phyloP scores from a whole-genome alignment of 2,888 invertebrate species.

The Trichacis sp. region DNA sequence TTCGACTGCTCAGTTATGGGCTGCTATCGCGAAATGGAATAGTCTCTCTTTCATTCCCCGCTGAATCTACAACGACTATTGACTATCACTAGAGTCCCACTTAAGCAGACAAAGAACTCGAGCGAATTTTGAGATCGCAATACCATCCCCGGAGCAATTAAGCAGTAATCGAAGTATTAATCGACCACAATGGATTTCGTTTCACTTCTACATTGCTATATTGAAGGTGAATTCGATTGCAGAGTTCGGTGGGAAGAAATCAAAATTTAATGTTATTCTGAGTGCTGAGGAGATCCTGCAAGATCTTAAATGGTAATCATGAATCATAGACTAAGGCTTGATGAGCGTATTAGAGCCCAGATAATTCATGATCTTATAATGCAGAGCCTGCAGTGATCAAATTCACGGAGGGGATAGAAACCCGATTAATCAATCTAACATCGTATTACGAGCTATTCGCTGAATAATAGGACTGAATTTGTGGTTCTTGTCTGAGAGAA shows the following conservation, averaged over 20 bases:
- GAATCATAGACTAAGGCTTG: constrained; percentile 38
- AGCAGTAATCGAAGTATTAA: too few relatives aligned
- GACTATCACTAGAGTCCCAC: background rate
- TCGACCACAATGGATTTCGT: too few relatives aligned
- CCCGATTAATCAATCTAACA: constrained; percentile 45
- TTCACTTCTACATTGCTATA: too few relatives aligned
- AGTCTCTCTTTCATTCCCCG: constrained; percentile 17
- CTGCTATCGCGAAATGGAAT: constrained; percentile 17
- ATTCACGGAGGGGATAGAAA: constrained; percentile 45
- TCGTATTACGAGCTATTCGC: constrained; percentile 2
- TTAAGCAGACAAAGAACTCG: background rate
- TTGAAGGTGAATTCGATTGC: too few relatives aligned
- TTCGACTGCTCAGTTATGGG: constrained; percentile 40
- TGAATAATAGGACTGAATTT: background rate
- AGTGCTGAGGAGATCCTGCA: constrained; percentile 8
- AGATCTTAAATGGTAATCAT: constrained; percentile 33
- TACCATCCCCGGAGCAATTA: too few relatives aligned
- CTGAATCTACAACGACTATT: constrained; percentile 3
- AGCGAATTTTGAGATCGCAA: too few relatives aligned
- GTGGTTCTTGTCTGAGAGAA: too few relatives aligned
- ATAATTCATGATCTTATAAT: constrained; percentile 45
- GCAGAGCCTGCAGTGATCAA: constrained; percentile 46
- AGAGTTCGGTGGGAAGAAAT: background rate
- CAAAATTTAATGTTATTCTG: background rate
- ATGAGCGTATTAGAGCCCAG: constrained; percentile 45